Base-by-base conservation (phyloP, 1,140 invertebrate genomes). In the Drosophila willistoni region DNA sequence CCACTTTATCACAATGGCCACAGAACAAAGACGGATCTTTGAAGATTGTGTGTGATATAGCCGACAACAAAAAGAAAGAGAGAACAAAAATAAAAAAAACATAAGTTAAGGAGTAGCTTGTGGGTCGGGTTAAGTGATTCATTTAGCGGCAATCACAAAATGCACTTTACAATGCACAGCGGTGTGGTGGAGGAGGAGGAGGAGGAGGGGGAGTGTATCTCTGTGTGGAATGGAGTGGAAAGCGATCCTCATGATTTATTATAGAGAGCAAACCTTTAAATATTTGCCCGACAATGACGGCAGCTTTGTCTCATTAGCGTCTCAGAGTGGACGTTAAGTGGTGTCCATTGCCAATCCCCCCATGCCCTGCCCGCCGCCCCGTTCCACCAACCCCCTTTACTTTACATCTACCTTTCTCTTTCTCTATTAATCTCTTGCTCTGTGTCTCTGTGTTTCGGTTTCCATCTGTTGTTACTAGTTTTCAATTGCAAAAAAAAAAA, bases 101-200 rank as follows among this genome's bases (percentile, higher is more conserved):
- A 63, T 54, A 47, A 69, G 67, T 69, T 62, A 70, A 64, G 60
- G 68, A 70, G 73, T 57, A 67, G 57, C 56, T 62, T 70, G 64
- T 47, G 65, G 62, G 68, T 56, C 73, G 82, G 83, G 80, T 87
- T 89, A 86, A 86, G 84, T 86, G 83, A 86, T 86, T 86, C 83
- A 86, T 86, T 86, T 86, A 86, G 84, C 72, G 84, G 83, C 83
- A 86, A 86, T 86, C 83, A 86, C 68, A 87, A 79, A 86, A 87
- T 86, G 84, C 83, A 86, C 83, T 86, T 89, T 89, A 67, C 84
- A 83, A 56, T 19, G 55, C 19, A 51, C 2, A 41, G 55, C 13
- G 33, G 25, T 39, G 12, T 7, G 36, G 33, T 3, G 2, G 17
- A 5, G 1, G 56, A n/a, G 33, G n/a, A n/a, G n/a, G n/a, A n/a